Evolutionary conservation across 2,888 invertebrate species (phyloP), one percentile per base, ranked within the genome.

Genomic region (Aporophyla nigra): DNA sequence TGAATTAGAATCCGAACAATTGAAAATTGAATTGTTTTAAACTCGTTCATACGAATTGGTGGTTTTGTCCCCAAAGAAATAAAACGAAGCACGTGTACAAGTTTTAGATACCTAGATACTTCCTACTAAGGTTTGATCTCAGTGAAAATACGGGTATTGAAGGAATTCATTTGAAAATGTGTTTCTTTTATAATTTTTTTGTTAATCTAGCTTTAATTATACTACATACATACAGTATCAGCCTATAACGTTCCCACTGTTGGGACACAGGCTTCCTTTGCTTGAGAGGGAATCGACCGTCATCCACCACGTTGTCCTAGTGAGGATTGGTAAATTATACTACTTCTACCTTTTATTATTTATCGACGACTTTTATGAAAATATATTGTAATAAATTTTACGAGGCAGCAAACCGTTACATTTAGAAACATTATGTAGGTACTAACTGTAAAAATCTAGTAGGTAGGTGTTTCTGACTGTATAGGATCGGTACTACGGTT

Each of bases 1-100:
- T 33, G n/a, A 53, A 59, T 59, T 46, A 46, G 9, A 76, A 24
- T 46, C 21, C 9, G 12, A 46, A 53, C 21, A 62, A 19, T 66
- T 54, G 54, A 4, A 40, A 80, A 66, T 54, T n/a, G 6, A 73
- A 61, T 74, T 59, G 27, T 68, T 63, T 68, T 6, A 27, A 63
- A 46, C 33, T 54, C 19, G 21, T 49, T 65, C 58, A 51, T n/a
- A 27, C 53, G 40, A 40, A 76, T 27, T 46, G 14, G n/a, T 14
- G 3, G n/a, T 59, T 33, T 71, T 46, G 21, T 67, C 19, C 19
- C 53, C 21, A 49, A 61, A 66, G 40, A 82, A 62, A 67, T 43
- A 24, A 66, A 74, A 61, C 1, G 21, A 24, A 51, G 12, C 74
- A 54, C n/a, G 9, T 16, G 27, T 62, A 72, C 43, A 21, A 71